Base-by-base conservation (phyloP, 2,113 vertebrate species). In the Thalassarche chlororhynchos region DNA sequence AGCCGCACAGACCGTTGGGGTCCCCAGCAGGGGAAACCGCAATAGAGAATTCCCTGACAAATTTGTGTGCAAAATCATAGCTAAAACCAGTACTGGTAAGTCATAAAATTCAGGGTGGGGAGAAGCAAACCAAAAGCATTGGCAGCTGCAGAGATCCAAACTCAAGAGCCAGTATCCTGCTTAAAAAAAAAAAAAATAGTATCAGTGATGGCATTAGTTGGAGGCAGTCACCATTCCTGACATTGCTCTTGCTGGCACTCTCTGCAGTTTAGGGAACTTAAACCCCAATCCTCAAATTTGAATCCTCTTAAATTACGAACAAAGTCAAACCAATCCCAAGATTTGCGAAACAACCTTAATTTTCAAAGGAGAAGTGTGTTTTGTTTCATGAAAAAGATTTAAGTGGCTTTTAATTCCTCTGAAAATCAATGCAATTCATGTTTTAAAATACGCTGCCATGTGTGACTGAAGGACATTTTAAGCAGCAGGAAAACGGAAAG, bases 1-100 rank as follows among this genome's bases (percentile, higher is more conserved):
- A 20, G 65, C 21, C 1, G 2, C n/a, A 23, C 11, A 14, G 32
- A 11, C 36, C 5, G 0, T 12, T 1, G 0, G 26, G 28, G 34
- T 52, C 34, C 21, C n/a, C 72, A 29, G 18, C 18, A 42, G n/a
- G 55, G 60, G 57, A 46, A 51, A 12, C 28, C 5, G 21, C 46
- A 6, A 10, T 0, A 26, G 44, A 62, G 55, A 54, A 36, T 23
- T 84, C 29, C 70, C 57, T 11, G 11, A 18, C 32, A 34, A 13
- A 10, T 9, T 2, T 14, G 12, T 8, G 34, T 8, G n/a, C 15
- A 32, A 83, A 79, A 25, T 7, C 17, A 17, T 5, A 36, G 46
- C 64, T 65, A 40, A 78, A 89, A 7, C 10, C 42, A 58, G 49
- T 14, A 34, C 23, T 14, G 44, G 0, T 4, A 21, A 36, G 44